Evolutionary conservation across 2,797 vertebrate genomes (phyloP).

Genomic region (Sphaeramia orbicularis): DNA sequence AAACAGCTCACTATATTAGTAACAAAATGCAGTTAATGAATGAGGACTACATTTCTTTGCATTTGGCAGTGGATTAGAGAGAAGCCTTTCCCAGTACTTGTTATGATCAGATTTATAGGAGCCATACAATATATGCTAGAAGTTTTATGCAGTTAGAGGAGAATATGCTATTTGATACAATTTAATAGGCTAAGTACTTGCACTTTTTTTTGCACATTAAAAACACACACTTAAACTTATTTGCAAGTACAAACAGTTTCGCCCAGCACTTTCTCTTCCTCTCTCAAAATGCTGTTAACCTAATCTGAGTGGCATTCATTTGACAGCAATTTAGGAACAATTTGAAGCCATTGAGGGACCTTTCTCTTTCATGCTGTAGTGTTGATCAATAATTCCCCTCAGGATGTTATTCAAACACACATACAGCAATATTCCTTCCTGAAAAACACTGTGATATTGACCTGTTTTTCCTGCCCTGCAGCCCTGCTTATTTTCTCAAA

Average conservation of each 20-base stretch:
- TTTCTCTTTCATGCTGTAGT: constrained; percentile 74
- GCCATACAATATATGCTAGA: not conserved
- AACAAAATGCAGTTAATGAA: constrained; percentile 6
- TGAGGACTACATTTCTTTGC: not conserved
- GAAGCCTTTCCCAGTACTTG: not conserved
- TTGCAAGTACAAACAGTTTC: constrained; percentile 31
- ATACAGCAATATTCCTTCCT: constrained; percentile 78
- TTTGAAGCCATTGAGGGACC: constrained; percentile 70
- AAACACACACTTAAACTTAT: constrained; percentile 14
- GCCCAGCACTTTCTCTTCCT: constrained; percentile 6
- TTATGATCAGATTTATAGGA: not conserved
- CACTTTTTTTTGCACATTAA: constrained; percentile 7
- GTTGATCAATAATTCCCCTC: constrained; percentile 81
- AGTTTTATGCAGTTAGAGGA: constrained; percentile 1
- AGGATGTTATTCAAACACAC: constrained; percentile 81
- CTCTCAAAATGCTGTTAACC: constrained; percentile 37
- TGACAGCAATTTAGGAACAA: constrained; percentile 81
- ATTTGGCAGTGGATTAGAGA: not conserved
- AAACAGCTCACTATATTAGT: constrained; percentile 10
- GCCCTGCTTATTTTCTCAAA: constrained; percentile 78
- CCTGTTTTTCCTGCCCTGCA: constrained; percentile 76
- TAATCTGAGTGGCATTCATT: constrained; percentile 74
- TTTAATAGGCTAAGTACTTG: constrained; percentile 9
- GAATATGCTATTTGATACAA: constrained; percentile 2
- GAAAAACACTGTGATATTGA: constrained; percentile 82